Evolutionary conservation across 2,797 vertebrate genomes (phyloP).

Genomic region (Girardinus metallicus): DNA sequence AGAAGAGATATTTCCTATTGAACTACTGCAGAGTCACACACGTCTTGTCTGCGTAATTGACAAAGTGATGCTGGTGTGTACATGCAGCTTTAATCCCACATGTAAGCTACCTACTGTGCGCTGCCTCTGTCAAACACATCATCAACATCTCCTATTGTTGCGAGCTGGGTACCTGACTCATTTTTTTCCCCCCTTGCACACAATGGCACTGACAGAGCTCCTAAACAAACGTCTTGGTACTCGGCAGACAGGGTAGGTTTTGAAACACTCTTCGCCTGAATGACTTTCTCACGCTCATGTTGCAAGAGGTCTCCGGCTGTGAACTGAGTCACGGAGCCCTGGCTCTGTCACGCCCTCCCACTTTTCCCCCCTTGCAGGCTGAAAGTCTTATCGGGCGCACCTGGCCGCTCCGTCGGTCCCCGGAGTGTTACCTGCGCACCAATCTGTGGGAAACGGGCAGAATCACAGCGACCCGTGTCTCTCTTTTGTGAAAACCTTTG

Average conservation of each 20-base stretch:
- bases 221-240: constrained; percentile 76
- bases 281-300: constrained; percentile 94
- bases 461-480: constrained; percentile 26
- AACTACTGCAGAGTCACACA: constrained; percentile 27
- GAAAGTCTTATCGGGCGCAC: constrained; percentile 84
- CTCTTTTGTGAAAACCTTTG: constrained; percentile 46
- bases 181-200: constrained; percentile 39
- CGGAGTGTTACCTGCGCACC: constrained; percentile 83
- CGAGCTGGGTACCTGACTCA: constrained; percentile 68
- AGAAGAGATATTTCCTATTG: not conserved
- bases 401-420: constrained; percentile 84
- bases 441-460: constrained; percentile 60
- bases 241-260: constrained; percentile 69
- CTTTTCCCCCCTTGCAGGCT: constrained; percentile 52
- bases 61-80: constrained; percentile 46
- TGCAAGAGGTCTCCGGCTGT: constrained; percentile 82
- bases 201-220: constrained; percentile 70
- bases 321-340: constrained; percentile 80
- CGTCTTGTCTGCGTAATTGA: constrained; percentile 31
- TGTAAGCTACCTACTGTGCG: constrained; percentile 23
- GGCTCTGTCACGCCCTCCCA: constrained; percentile 56
- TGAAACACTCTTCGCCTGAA: constrained; percentile 81
- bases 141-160: constrained; percentile 54
- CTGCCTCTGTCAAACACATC: constrained; percentile 61
- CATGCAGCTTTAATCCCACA: constrained; percentile 45